Evolutionary conservation across 2,888 invertebrate species (phyloP), one percentile per base, ranked within the genome.

Genomic region (Neoaliturus tenellus): DNA sequence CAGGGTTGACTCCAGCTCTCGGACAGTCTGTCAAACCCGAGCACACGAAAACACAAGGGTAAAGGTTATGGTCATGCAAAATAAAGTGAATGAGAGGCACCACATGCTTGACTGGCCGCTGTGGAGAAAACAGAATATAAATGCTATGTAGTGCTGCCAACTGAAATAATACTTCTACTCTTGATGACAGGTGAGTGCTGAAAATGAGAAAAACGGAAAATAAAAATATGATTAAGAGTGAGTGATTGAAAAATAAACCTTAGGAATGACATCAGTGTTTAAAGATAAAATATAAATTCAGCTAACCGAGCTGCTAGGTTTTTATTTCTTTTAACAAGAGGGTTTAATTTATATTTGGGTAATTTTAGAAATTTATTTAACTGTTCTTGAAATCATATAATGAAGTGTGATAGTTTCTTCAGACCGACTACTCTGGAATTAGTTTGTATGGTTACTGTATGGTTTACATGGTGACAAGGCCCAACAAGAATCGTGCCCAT

Each of bases 11-110:
- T 82, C 82, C 71, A 82, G 82, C 35, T 51, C 31, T 51, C 51
- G 1, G 20, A 33, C 51, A n/a, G 71, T 48, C 82, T 82, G 82
- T 82, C 51, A 48, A 81, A 69, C 71, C 51, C 67, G 62, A 62
- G 71, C 41, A 71, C 33, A 71, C 71, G 41, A 71, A 87, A 87
- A 51, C 51, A 51, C 51, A 51, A 51, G 51, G 51, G 51, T 51
- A 20, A 51, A 23, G 51, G 51, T 51, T 51, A 23, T 51, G 51
- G 23, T 51, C 51, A 51, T 51, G 51, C 51, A 51, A 51, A 51
- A 51, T 51, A 51, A 51, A 51, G 20, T 23, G 51, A 23, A 51
- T 51, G 51, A 23, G 17, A n/a, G 23, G 20, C 2, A 23, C 51
- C 10, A 4, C 51, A 51, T 51, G 51, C 51, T 51, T 23, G 51